Evolutionary conservation across 1,140 invertebrate genomes (phyloP).

Genomic region (Vanessa tameamea): DNA sequence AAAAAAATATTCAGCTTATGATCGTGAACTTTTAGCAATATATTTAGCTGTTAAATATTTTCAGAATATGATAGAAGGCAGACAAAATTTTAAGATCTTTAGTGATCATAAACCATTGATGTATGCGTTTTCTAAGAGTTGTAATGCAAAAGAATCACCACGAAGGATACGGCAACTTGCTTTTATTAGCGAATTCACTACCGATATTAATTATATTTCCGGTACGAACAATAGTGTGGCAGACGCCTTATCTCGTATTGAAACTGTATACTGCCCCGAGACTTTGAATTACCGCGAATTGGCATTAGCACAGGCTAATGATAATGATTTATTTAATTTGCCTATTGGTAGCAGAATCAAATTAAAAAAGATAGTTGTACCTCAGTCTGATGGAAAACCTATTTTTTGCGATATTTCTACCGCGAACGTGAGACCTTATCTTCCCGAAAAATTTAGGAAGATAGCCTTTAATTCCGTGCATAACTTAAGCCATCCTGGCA

Average conservation of each 20-base stretch:
- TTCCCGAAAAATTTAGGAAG: constrained; percentile 21
- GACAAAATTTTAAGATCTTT: constrained; percentile 28
- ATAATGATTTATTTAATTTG: constrained; percentile 9
- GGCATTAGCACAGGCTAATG: not conserved
- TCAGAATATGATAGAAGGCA: constrained; percentile 30
- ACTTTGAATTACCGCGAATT: not conserved
- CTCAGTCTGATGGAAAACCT: constrained; percentile 12
- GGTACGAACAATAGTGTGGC: constrained; percentile 1
- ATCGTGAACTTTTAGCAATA: constrained; percentile 31
- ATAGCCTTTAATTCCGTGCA: constrained; percentile 19
- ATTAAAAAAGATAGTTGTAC: constrained; percentile 17
- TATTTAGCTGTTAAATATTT: constrained; percentile 28
- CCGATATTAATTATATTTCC: constrained; percentile 21
- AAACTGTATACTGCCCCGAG: not conserved
- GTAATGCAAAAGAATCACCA: constrained; percentile 24
- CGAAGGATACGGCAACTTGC: constrained; percentile 29
- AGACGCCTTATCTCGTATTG: constrained; percentile 3
- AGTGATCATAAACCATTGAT: constrained; percentile 36
- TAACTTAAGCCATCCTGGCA: constrained; percentile 30
- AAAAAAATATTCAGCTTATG: constrained; percentile 25
- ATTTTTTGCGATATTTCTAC: constrained; percentile 31
- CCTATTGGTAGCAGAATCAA: constrained; percentile 8
- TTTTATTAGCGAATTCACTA: constrained; percentile 38
- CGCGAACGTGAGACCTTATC: constrained; percentile 21
- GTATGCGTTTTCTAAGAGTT: constrained; percentile 28